Evolutionary conservation across 2,888 invertebrate genomes (phyloP), one percentile per base, ranked within the genome.

Genomic region (Campopleginae sp.): DNA sequence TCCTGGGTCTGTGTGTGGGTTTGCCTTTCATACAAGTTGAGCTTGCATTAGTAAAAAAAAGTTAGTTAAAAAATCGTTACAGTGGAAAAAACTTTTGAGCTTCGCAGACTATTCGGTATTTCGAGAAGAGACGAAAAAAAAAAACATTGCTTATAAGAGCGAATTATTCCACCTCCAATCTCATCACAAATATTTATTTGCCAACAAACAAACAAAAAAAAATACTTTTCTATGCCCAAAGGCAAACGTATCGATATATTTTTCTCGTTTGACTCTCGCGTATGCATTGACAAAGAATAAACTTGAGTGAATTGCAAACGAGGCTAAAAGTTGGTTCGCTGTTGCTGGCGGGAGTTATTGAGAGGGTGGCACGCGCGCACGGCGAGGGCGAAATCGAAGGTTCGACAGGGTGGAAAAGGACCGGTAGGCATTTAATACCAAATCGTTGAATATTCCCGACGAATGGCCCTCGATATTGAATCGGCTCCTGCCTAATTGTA

Each of bases 401-500:
- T 89, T 90, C 89, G 86, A 88, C 87, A 89, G 90, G 86, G 88
- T 88, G 89, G 89, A 91, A 92, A 89, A 90, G 89, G 87, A 87
- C 90, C 90, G 91, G 89, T 88, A 90, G 89, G 89, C 92, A 91
- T 92, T 93, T 92, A 93, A 93, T 93, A 91, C 92, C 89, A 87
- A 87, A 86, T 81, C 87, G 86, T 87, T 92, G 92, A 93, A 93
- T 93, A 93, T 93, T 93, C 93, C 88, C 90, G 81, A 86, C 89
- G 90, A 93, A 92, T 92, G 89, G 92, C 91, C 90, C 91, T 90
- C 91, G 93, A 93, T 93, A 93, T 93, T 93, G 92, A 93, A 93
- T 93, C 92, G 92, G 91, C 91, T 91, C 85, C 91, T 89, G 90
- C 92, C 91, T 93, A 93, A 93, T 93, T 93, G 92, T 93, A 93